phyloP scores from a whole-genome alignment of 2,888 invertebrate species.

The Zele albiditarsus region DNA sequence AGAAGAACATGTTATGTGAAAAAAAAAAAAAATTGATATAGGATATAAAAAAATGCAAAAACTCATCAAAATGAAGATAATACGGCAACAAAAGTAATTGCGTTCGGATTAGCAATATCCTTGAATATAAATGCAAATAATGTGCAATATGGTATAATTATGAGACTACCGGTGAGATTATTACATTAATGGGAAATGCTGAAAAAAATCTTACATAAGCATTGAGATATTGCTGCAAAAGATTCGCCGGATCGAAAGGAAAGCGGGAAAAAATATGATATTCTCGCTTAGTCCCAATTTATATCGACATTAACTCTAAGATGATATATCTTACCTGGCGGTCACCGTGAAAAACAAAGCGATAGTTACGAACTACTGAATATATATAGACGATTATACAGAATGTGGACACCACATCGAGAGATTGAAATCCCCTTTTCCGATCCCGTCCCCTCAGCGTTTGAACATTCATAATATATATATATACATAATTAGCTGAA shows the following conservation, averaged over 20 bases:
- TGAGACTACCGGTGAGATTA: background rate
- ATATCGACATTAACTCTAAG: background rate
- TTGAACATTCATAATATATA: constrained; percentile 25
- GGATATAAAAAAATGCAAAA: constrained; percentile 41
- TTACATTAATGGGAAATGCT: constrained; percentile 10
- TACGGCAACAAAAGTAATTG: constrained; percentile 35
- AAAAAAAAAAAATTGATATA: constrained; percentile 20
- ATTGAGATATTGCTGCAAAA: background rate
- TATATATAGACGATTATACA: constrained; percentile 2
- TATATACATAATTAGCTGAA: constrained; percentile 3
- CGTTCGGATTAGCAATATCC: constrained; percentile 61
- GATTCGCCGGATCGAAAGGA: constrained; percentile 2
- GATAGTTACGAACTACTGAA: background rate
- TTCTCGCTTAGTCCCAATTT: background rate
- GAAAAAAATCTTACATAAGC: constrained; percentile 4
- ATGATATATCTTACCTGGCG: no score
- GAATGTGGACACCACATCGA: constrained; percentile 12
- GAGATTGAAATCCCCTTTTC: constrained; percentile 29
- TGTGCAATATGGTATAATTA: constrained; percentile 29
- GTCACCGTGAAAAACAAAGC: background rate
- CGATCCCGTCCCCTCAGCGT: constrained; percentile 43
- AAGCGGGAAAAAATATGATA: background rate
- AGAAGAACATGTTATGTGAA: constrained; percentile 10
- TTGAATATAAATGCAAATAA: constrained; percentile 44
- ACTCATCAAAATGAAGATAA: constrained; percentile 39